Conservation (phyloP, 2,888 invertebrate genomes). For the Pantelozetes paolii region DNA sequence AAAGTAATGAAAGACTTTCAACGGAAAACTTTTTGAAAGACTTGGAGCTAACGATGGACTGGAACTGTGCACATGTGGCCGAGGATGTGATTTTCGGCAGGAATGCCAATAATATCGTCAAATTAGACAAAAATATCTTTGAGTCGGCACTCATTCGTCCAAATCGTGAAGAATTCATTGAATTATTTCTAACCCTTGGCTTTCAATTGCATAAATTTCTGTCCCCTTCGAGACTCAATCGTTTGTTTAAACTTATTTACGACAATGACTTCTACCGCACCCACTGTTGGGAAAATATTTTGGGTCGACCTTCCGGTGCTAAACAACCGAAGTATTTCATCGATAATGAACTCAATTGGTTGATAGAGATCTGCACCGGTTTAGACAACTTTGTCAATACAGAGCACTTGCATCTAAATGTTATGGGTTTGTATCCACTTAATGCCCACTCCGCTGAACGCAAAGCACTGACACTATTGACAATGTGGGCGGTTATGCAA, state of each 20-base stretch:
- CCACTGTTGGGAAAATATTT: conserved; percentile 51
- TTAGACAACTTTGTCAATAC: conserved; percentile 51
- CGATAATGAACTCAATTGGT: conserved; percentile 49
- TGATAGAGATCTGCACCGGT: conserved; percentile 50
- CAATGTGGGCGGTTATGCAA: conserved; percentile 49
- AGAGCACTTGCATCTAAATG: conserved; percentile 51
- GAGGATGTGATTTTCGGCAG: conserved; percentile 50
- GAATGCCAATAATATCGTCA: conserved; percentile 46
- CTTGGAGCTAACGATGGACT: conserved; percentile 52
- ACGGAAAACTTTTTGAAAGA: conserved; percentile 49
- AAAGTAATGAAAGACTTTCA: background rate
- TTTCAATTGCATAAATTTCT: conserved; percentile 53
- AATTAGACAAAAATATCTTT: conserved; percentile 43
- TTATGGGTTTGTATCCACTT: conserved; percentile 47
- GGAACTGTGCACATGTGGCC: conserved; percentile 54
- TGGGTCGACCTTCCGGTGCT: conserved; percentile 48
- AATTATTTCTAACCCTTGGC: conserved; percentile 53
- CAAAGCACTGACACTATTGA: conserved; percentile 48
- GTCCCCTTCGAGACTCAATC: conserved; percentile 47
- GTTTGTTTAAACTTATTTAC: conserved; percentile 50
- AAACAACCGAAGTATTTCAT: conserved; percentile 48
- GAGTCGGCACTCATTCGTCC: conserved; percentile 51
- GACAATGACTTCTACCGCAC: conserved; percentile 52
- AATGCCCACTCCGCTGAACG: conserved; percentile 49
- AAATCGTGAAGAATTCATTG: conserved; percentile 54